Evolutionary conservation across 2,113 vertebrate genomes (phyloP).

Genomic region (Ammodytes dubius): DNA sequence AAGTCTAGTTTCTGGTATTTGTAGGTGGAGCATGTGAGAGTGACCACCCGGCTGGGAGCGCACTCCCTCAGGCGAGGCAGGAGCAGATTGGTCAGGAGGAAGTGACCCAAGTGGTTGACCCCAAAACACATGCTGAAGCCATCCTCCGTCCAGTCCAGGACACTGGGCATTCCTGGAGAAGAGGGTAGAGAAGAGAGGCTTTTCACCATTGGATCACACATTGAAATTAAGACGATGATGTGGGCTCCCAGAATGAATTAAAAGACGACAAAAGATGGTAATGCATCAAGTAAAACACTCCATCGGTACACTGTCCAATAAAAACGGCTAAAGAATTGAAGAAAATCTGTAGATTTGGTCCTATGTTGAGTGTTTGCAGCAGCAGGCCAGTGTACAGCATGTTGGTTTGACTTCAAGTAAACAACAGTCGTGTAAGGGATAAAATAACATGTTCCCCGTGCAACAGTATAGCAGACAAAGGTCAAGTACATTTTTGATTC

Average conservation of each 20-base stretch:
- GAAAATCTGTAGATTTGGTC: no score
- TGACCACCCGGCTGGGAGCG: conserved; percentile 84
- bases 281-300: no score
- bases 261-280: no score
- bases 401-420: no score
- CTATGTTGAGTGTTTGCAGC: no score
- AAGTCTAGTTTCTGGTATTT: conserved; percentile 87
- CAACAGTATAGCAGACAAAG: no score
- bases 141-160: conserved; percentile 87
- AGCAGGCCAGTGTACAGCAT: no score
- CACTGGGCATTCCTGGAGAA: conserved; percentile 82
- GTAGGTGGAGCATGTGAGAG: conserved; percentile 86
- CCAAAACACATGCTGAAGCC: conserved; percentile 88
- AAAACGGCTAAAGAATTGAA: no score
- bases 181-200: not conserved
- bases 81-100: conserved; percentile 86
- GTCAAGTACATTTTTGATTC: not conserved
- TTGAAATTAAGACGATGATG: not conserved
- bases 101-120: conserved; percentile 88
- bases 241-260: not conserved
- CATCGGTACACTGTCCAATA: no score
- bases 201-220: no score
- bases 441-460: no score
- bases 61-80: conserved; percentile 83
- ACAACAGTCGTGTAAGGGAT: no score